phyloP scores from a whole-genome alignment of 2,797 vertebrate genomes.

The Catharus ustulatus region DNA sequence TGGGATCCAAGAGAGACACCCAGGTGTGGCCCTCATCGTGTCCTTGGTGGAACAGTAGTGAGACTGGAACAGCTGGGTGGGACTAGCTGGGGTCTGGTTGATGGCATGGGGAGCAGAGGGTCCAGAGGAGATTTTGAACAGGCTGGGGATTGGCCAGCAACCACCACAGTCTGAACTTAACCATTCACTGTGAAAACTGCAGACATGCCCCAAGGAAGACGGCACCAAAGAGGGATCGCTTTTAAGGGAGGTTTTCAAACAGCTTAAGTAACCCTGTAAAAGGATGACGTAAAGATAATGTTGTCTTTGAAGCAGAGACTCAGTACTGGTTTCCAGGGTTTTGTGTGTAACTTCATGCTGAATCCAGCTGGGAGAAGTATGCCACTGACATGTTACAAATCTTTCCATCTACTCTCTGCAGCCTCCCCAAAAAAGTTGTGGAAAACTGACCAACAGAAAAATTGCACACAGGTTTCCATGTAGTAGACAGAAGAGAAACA shows the following conservation, averaged over 20 bases:
- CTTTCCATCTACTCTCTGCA: neutral
- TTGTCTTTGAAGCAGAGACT: neutral
- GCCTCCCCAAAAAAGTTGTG: neutral
- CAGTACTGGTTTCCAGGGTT: neutral
- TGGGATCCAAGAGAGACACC: neutral
- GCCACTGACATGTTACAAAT: neutral
- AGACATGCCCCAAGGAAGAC: neutral
- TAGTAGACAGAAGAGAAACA: neutral
- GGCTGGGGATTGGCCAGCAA: neutral
- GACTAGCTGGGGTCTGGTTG: neutral
- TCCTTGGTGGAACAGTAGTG: neutral
- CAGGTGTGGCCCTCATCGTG: accelerated
- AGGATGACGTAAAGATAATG: neutral
- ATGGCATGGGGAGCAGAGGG: neutral
- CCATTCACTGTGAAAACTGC: neutral
- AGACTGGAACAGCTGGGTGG: neutral
- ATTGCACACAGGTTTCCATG: neutral
- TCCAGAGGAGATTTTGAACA: neutral
- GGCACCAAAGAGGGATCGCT: neutral
- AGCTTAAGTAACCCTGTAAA: neutral
- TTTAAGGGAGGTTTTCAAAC: neutral
- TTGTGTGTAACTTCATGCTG: neutral
- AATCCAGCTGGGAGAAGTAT: neutral
- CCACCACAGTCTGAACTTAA: neutral
- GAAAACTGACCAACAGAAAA: neutral